These are phyloP conservation scores for Manacus vitellinus DNA, from an alignment of 2,113 vertebrate species.

Conservation along the genomic window DNA sequence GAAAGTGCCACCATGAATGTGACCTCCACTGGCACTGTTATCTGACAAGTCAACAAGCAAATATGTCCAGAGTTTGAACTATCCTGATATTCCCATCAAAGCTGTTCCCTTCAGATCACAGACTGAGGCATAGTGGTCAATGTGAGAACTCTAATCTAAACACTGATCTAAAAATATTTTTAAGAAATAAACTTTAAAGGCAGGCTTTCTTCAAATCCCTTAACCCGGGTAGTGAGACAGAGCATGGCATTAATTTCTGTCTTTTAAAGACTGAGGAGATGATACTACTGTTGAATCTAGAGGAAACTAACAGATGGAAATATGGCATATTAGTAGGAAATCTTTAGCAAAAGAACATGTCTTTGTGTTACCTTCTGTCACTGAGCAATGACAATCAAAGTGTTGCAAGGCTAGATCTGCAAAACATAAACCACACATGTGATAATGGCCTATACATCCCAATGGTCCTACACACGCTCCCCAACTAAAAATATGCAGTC, in stretches of 20 bases:
- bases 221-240: background rate
- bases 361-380: background rate
- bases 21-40: background rate
- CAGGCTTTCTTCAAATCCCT: background rate
- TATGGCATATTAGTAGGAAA: background rate
- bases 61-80: background rate
- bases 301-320: background rate
- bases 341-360: background rate
- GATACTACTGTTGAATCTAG: background rate
- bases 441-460: background rate
- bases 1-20: background rate
- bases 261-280: background rate
- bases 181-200: background rate
- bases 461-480: rapidly evolving
- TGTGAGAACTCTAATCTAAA: background rate
- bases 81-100: background rate
- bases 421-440: background rate
- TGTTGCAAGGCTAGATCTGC: background rate
- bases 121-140: background rate
- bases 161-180: background rate
- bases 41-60: background rate
- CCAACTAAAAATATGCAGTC: background rate
- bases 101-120: background rate
- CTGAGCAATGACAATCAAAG: background rate
- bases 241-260: background rate